Evolutionary conservation across 2,888 invertebrate genomes (phyloP).

Genomic region (Drosophila nr. perissopoda): DNA sequence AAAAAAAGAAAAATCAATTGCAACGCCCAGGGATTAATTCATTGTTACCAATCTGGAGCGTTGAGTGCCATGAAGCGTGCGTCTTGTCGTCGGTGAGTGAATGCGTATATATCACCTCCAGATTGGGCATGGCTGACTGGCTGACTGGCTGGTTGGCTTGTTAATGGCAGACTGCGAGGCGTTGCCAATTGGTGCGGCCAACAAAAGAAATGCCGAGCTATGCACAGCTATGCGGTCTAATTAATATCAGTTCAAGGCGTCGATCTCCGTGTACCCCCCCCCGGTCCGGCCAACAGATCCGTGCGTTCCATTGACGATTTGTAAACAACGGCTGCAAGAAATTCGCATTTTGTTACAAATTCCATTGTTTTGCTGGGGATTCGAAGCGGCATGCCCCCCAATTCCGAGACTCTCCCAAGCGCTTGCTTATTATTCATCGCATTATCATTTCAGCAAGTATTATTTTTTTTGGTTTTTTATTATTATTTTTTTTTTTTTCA

Average conservation of each 20-base stretch:
- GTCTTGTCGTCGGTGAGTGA: conserved; percentile 17
- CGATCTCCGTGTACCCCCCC: conserved; percentile 22
- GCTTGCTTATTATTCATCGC: conserved; percentile 68
- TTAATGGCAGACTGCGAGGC: conserved; percentile 47
- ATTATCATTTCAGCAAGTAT: conserved; percentile 61
- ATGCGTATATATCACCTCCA: conserved; percentile 41
- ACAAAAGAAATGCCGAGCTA: conserved; percentile 75
- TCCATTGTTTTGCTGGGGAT: conserved; percentile 65
- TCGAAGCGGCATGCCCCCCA: conserved; percentile 30
- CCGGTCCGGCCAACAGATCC: conserved; percentile 40
- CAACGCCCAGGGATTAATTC: conserved; percentile 35
- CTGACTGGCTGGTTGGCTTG: conserved; percentile 43
- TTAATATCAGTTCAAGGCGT: conserved; percentile 77
- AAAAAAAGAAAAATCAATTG: conserved; percentile 56
- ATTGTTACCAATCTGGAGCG: conserved; percentile 21
- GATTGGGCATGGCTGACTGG: conserved; percentile 65
- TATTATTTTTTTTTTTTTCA: conserved; percentile 34
- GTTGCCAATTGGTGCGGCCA: conserved; percentile 65
- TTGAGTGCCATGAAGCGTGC: conserved; percentile 48
- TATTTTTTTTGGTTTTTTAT: conserved; percentile 28
- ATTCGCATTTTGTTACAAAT: conserved; percentile 77
- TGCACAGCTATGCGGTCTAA: conserved; percentile 59
- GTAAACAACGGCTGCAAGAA: conserved; percentile 45
- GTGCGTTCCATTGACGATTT: conserved; percentile 69
- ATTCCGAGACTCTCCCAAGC: conserved; percentile 57